Percentiles rank a stretch among this genome's conserved stretches.
Evolutionary conservation across 2,797 vertebrate genomes (phyloP).

Genomic region (Morelia viridis): DNA sequence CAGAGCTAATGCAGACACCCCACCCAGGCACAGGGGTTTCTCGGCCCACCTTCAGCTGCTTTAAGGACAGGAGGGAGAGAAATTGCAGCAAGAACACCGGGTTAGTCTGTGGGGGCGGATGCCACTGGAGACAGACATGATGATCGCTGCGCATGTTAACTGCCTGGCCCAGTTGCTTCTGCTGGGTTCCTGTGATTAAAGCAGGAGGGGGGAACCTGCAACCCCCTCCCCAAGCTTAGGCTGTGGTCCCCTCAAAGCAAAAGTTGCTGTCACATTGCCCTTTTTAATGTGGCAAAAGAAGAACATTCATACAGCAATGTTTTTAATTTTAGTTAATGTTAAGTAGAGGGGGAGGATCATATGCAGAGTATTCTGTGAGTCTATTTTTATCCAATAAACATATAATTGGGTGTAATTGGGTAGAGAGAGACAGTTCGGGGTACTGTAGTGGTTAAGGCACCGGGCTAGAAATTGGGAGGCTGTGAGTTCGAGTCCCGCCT

Average conservation of each 20-base stretch:
- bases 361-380: neutral
- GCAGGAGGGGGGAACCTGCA: too few species aligned
- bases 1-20: neutral
- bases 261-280: too few species aligned
- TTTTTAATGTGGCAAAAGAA: too few species aligned
- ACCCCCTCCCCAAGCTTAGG: too few species aligned
- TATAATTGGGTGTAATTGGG: neutral
- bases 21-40: neutral
- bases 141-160: too few species aligned
- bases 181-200: too few species aligned
- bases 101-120: too few species aligned
- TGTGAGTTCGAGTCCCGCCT: neutral
- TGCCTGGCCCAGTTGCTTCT: too few species aligned
- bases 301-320: neutral
- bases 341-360: neutral
- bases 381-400: neutral
- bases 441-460: neutral
- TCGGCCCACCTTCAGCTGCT: too few species aligned
- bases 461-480: neutral
- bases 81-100: too few species aligned
- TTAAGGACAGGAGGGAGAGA: too few species aligned
- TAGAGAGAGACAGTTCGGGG: neutral
- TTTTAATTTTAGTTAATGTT: neutral
- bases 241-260: neutral
- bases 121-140: neutral